Evolutionary conservation across 2,113 vertebrate species (phyloP).

Genomic region (Alouatta palliata): DNA sequence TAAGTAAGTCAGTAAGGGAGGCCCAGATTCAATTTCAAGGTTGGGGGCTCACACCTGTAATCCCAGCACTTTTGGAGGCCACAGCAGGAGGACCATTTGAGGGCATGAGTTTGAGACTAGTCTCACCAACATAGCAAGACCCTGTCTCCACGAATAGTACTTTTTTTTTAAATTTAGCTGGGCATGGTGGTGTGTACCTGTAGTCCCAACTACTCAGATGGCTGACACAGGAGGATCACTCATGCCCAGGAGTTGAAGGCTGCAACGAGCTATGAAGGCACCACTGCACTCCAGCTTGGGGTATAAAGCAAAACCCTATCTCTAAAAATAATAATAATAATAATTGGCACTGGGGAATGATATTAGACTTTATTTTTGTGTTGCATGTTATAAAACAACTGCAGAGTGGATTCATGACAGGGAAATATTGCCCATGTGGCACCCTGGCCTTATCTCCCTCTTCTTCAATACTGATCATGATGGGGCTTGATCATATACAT

Average conservation of each 20-base stretch:
- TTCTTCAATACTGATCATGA: not conserved
- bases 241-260: not conserved
- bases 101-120: no score
- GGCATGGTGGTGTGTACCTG: not conserved
- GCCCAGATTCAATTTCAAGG: not conserved
- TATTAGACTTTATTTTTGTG: not conserved
- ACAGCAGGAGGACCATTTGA: not conserved
- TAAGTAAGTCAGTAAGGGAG: not conserved
- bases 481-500: not conserved
- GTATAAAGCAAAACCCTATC: not conserved
- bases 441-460: not conserved
- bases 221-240: not conserved
- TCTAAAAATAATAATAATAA: not conserved
- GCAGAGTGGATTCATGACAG: not conserved
- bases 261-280: not conserved
- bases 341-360: no score
- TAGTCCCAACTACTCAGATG: not conserved
- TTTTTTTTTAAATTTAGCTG: not conserved
- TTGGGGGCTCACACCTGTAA: not conserved
- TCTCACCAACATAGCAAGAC: not conserved
- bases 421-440: not conserved
- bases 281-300: not conserved
- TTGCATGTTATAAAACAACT: not conserved
- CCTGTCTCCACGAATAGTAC: not conserved
- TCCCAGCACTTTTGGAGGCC: not conserved